Conservation (phyloP, 1,140 invertebrate genomes). For the Bombyx mori region DNA sequence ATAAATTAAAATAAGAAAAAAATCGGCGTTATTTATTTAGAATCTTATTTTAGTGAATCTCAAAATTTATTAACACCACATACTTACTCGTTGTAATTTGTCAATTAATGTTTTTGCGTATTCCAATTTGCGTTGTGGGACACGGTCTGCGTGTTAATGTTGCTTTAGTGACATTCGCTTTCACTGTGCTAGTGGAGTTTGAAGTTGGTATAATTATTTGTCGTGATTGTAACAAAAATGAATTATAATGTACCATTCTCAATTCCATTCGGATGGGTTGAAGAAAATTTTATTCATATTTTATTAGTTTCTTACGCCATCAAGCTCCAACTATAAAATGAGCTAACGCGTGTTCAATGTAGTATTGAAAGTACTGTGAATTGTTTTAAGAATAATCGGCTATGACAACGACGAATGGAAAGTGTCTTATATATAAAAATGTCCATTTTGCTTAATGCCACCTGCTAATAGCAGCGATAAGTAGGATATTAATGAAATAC, state of each 20-base stretch:
- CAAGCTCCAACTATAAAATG: too few species aligned
- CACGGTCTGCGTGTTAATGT: slow-evolving; percentile 36
- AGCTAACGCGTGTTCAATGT: too few species aligned
- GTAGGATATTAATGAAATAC: slow-evolving; percentile 40
- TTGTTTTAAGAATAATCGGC: slow-evolving; percentile 6
- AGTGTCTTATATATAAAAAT: slow-evolving; percentile 41
- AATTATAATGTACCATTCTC: too few species aligned
- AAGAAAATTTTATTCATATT: too few species aligned
- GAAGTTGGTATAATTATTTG: neutral
- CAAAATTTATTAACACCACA: slow-evolving; percentile 46
- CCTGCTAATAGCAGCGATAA: slow-evolving; percentile 44
- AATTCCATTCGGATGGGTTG: too few species aligned
- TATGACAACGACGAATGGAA: slow-evolving; percentile 22
- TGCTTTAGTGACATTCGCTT: slow-evolving; percentile 53
- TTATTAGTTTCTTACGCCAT: too few species aligned
- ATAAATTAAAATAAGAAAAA: slow-evolving; percentile 44
- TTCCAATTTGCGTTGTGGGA: slow-evolving; percentile 30
- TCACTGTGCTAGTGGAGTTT: slow-evolving; percentile 30
- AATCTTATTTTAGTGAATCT: slow-evolving; percentile 59
- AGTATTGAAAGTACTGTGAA: too few species aligned
- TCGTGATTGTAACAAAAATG: too few species aligned
- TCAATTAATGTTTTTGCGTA: slow-evolving; percentile 30
- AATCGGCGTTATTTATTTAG: slow-evolving; percentile 60
- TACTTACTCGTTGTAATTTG: slow-evolving; percentile 28
- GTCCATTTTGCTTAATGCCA: slow-evolving; percentile 52